Conservation (phyloP, 2,797 vertebrate genomes). For the Cercopithecus petaurista region DNA sequence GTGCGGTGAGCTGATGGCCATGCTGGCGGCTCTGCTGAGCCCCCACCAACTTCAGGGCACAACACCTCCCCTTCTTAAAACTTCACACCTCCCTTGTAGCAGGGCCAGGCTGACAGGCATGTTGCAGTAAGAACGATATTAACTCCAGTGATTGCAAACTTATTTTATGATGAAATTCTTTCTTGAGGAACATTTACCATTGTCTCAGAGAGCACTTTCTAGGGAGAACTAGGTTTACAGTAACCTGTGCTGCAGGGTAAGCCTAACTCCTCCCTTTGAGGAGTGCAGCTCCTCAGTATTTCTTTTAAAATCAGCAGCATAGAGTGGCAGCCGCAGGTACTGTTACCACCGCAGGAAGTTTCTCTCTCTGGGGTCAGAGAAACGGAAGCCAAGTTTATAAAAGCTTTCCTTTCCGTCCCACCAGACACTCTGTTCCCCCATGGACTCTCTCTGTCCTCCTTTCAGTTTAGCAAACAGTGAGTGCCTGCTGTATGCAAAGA, state of each 20-base stretch:
- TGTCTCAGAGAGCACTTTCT: background rate
- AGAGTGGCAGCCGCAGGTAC: fast-evolving
- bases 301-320: background rate
- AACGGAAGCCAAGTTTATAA: background rate
- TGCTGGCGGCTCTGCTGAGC: background rate
- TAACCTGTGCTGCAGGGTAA: no score
- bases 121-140: background rate
- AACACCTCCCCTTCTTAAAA: background rate
- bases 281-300: no score
- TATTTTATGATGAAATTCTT: background rate
- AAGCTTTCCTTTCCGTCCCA: background rate
- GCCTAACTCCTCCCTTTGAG: no score
- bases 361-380: background rate
- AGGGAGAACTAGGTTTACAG: background rate
- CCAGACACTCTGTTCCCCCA: background rate
- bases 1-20: background rate
- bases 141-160: background rate
- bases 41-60: background rate
- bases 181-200: background rate
- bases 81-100: background rate
- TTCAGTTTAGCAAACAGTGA: background rate
- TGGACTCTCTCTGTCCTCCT: background rate
- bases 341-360: background rate
- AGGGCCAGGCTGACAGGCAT: background rate
- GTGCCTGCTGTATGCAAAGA: background rate